Conservation (phyloP, 2,113 vertebrate genomes). For the Urocolius indicus region DNA sequence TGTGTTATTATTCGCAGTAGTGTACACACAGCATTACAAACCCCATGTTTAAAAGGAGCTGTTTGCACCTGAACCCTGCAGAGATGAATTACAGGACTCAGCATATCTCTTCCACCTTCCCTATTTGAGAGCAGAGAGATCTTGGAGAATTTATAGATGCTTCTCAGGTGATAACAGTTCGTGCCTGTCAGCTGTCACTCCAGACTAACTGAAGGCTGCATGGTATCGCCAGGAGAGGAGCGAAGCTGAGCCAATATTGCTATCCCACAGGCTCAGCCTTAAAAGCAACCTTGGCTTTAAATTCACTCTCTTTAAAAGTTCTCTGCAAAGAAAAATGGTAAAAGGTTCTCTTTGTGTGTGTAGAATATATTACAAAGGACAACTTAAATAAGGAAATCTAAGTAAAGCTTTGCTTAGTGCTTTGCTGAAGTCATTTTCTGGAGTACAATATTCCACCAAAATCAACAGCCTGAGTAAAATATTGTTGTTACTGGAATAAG, state of each 20-base stretch:
- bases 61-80: neutral
- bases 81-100: neutral
- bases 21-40: neutral
- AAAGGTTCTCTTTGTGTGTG: neutral
- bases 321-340: neutral
- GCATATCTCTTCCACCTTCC: neutral
- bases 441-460: neutral
- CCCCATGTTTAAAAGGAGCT: neutral
- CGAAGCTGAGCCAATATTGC: fast-evolving
- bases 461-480: neutral
- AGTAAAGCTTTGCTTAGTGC: neutral
- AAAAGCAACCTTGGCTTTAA: neutral
- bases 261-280: neutral
- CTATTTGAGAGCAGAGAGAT: neutral
- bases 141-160: neutral
- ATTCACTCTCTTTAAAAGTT: neutral
- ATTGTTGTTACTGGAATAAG: neutral
- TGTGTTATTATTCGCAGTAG: neutral
- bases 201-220: neutral
- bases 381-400: neutral
- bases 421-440: neutral
- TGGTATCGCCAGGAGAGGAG: neutral
- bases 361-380: neutral
- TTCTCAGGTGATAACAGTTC: neutral
- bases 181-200: neutral